A percentile compares a stretch with the other conserved stretches of the same genome.
Evolutionary conservation across 2,888 invertebrate species (phyloP).

Genomic region (Epistrophe eligans): DNA sequence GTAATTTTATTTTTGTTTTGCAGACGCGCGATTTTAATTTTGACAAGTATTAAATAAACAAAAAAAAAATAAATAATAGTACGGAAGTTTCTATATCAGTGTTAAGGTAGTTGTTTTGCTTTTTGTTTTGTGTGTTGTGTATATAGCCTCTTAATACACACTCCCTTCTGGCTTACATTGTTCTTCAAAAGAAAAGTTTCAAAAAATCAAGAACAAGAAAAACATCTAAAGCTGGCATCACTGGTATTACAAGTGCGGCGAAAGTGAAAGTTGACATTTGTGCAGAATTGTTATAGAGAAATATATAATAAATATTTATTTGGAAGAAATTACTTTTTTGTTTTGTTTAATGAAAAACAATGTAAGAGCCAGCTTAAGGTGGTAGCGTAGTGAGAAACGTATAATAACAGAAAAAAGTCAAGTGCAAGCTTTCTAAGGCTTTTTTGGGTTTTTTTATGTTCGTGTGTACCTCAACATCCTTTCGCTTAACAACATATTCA

Average conservation of each 20-base stretch:
- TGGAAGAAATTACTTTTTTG: conserved; percentile 20
- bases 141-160: conserved; percentile 65
- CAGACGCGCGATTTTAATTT: conserved; percentile 49
- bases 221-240: conserved; percentile 26
- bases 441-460: conserved; percentile 69
- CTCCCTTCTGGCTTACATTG: conserved; percentile 49
- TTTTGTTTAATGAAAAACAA: conserved; percentile 55
- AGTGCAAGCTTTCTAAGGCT: conserved; percentile 73
- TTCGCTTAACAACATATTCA: conserved; percentile 98
- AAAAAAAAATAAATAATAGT: conserved; percentile 37
- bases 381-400: conserved; percentile 67
- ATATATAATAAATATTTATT: no score
- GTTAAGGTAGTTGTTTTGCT: conserved; percentile 68
- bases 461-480: conserved; percentile 97
- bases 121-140: conserved; percentile 72
- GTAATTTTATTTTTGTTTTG: conserved; percentile 43
- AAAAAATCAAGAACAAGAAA: conserved; percentile 7
- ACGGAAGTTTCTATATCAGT: conserved; percentile 61
- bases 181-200: conserved; percentile 35
- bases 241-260: conserved; percentile 9
- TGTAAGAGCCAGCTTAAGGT: conserved; percentile 44
- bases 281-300: conserved; percentile 16
- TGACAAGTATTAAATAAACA: conserved; percentile 64
- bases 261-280: conserved; percentile 13
- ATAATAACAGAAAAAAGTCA: conserved; percentile 62